A percentile compares a stretch with the other conserved stretches of the same genome.
Evolutionary conservation across 2,888 invertebrate genomes (phyloP).

Genomic region (Pycnomerus fuliginosus): DNA sequence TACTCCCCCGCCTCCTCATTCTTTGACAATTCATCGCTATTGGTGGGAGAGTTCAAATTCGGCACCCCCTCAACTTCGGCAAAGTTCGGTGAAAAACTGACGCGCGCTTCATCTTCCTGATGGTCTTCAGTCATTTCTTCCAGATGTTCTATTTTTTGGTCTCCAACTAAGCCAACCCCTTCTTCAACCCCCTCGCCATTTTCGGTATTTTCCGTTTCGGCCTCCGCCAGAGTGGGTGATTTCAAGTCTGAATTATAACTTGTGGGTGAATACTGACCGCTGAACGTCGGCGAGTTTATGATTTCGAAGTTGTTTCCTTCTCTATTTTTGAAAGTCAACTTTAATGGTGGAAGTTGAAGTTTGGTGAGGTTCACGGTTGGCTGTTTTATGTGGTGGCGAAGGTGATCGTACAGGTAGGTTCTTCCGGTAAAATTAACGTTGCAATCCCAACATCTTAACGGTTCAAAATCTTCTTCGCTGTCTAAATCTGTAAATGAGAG

Average conservation of each 20-base stretch:
- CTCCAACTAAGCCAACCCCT: constrained; percentile 3
- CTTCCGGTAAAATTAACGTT: constrained; percentile 55
- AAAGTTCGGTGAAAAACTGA: constrained; percentile 43
- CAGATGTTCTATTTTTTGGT: constrained; percentile 5
- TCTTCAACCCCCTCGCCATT: constrained; percentile 8
- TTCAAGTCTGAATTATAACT: constrained; percentile 1
- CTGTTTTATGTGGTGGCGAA: constrained; percentile 59
- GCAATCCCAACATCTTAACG: constrained; percentile 56
- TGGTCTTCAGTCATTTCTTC: constrained; percentile 42
- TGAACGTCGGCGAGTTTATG: constrained; percentile 38
- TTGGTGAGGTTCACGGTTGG: constrained; percentile 56
- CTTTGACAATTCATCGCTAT: constrained; percentile 13
- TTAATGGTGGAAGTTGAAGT: constrained; percentile 55
- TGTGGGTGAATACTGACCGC: constrained; percentile 3
- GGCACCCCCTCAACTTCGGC: constrained; percentile 25
- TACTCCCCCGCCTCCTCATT: constrained; percentile 28
- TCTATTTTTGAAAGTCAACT: constrained; percentile 52
- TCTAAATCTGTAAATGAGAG: too few relatives aligned
- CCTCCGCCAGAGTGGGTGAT: constrained; percentile 1
- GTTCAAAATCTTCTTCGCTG: too few relatives aligned
- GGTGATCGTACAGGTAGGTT: constrained; percentile 56
- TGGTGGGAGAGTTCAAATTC: constrained; percentile 7
- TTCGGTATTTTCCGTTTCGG: constrained; percentile 29
- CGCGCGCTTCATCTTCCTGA: constrained; percentile 20
- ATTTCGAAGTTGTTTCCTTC: constrained; percentile 47